phyloP scores from a whole-genome alignment of 2,113 vertebrate genomes.

The Nanorana parkeri region DNA sequence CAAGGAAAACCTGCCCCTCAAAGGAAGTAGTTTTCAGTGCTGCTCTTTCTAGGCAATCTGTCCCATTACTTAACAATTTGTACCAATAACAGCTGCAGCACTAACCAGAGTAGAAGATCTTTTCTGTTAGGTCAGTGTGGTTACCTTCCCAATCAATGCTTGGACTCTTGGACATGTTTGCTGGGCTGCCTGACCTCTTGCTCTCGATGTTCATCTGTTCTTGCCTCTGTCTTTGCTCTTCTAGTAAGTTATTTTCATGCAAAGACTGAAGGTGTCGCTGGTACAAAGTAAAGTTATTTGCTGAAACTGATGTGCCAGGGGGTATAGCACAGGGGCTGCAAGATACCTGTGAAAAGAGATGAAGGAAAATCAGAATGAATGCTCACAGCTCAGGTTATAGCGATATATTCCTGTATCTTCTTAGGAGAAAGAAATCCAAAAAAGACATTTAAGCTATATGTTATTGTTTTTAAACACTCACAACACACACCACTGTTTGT shows the following conservation, averaged over 20 bases:
- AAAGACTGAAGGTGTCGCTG: slow-evolving; percentile 95
- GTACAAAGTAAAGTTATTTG: slow-evolving; percentile 88
- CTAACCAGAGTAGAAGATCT: too few species aligned
- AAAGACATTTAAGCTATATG: too few species aligned
- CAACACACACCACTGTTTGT: too few species aligned
- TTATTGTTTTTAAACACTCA: too few species aligned
- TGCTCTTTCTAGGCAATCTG: too few species aligned
- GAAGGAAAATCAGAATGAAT: not conserved
- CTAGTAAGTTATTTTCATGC: slow-evolving; percentile 89
- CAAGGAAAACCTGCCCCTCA: too few species aligned
- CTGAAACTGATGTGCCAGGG: slow-evolving; percentile 74
- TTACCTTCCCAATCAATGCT: slow-evolving; percentile 90
- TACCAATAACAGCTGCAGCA: too few species aligned
- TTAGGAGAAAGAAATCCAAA: too few species aligned
- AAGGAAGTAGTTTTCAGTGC: too few species aligned
- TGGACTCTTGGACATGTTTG: slow-evolving; percentile 83
- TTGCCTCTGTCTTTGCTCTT: slow-evolving; percentile 90
- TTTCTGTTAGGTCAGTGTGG: too few species aligned
- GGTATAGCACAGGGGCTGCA: slow-evolving; percentile 81
- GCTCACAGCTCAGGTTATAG: not conserved
- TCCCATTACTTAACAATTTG: too few species aligned
- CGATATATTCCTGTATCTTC: too few species aligned
- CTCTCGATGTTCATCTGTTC: slow-evolving; percentile 87
- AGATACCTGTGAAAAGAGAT: slow-evolving; percentile 71
- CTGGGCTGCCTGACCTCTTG: slow-evolving; percentile 74